phyloP scores from a whole-genome alignment of 2,888 invertebrate genomes.

The Caradrina clavipalpis region DNA sequence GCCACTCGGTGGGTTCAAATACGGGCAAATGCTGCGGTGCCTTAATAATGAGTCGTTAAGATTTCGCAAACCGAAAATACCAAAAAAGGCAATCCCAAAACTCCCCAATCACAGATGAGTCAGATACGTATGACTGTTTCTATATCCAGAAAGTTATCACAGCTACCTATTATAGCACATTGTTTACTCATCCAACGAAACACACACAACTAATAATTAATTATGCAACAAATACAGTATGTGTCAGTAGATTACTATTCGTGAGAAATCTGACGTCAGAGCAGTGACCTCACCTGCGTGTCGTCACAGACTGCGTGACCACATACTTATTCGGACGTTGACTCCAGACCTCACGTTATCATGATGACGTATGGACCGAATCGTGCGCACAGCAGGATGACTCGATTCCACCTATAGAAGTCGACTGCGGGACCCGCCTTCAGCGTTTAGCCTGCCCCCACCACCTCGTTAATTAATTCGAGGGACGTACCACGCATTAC shows the following conservation, averaged over 20 bases:
- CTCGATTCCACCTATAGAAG: conserved; percentile 18
- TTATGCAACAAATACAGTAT: conserved; percentile 17
- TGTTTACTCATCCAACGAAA: conserved; percentile 18
- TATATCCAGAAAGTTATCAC: background rate
- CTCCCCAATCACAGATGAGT: conserved; percentile 1
- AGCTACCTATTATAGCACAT: background rate
- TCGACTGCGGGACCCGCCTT: conserved; percentile 8
- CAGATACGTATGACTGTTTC: conserved; percentile 11
- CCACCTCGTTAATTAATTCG: background rate
- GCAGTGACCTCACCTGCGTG: conserved; percentile 28
- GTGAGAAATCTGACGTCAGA: conserved; percentile 37
- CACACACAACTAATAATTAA: conserved; percentile 9
- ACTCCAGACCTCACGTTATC: conserved; percentile 26
- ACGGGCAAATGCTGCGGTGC: no score
- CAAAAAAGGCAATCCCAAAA: background rate
- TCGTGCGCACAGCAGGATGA: conserved; percentile 8
- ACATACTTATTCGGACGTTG: conserved; percentile 23
- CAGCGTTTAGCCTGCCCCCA: background rate
- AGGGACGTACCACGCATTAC: background rate
- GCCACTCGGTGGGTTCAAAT: no score
- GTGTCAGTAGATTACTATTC: conserved; percentile 34
- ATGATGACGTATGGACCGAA: conserved; percentile 29
- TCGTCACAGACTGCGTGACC: conserved; percentile 36
- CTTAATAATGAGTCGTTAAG: background rate
- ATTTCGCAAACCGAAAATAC: conserved; percentile 1